These are phyloP conservation scores for Lasioglossum figueresi DNA, from an alignment of 2,888 invertebrate species.

Conservation along the genomic window DNA sequence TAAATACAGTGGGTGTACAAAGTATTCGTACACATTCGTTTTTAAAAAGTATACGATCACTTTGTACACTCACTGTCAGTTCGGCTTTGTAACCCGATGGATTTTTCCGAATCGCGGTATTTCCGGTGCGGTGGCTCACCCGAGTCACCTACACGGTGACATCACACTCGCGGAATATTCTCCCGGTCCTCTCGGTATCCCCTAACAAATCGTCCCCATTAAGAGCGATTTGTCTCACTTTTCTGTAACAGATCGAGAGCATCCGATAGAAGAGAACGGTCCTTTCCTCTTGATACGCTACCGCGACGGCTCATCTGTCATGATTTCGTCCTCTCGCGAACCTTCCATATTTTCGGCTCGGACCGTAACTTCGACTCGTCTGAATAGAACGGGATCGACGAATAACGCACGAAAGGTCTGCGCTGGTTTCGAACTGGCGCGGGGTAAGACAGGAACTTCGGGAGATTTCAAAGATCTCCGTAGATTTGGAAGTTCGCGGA, in stretches of 20 bases:
- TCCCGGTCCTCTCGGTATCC: constrained; percentile 28
- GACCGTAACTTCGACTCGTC: background rate
- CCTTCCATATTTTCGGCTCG: background rate
- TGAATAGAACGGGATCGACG: background rate
- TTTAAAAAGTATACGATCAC: too few relatives aligned
- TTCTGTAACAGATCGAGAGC: constrained; percentile 42
- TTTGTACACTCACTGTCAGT: too few relatives aligned
- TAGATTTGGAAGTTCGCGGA: constrained; percentile 1
- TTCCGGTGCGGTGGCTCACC: background rate
- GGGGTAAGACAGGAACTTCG: background rate
- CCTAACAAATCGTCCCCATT: constrained; percentile 75
- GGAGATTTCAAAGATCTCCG: background rate
- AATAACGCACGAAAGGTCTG: background rate
- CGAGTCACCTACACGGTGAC: background rate
- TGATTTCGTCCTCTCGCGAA: constrained; percentile 30
- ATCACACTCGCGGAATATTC: constrained; percentile 19
- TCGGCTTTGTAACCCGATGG: background rate
- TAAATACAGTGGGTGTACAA: too few relatives aligned
- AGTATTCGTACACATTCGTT: too few relatives aligned
- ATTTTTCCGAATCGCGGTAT: background rate
- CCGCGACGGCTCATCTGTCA: constrained; percentile 34
- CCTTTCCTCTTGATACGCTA: constrained; percentile 41
- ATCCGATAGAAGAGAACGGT: constrained; percentile 44
- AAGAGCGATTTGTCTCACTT: constrained; percentile 74
- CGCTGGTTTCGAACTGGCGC: background rate